Conservation (phyloP, 2,888 invertebrate species). For the Himalopsyche kuldschensis region DNA sequence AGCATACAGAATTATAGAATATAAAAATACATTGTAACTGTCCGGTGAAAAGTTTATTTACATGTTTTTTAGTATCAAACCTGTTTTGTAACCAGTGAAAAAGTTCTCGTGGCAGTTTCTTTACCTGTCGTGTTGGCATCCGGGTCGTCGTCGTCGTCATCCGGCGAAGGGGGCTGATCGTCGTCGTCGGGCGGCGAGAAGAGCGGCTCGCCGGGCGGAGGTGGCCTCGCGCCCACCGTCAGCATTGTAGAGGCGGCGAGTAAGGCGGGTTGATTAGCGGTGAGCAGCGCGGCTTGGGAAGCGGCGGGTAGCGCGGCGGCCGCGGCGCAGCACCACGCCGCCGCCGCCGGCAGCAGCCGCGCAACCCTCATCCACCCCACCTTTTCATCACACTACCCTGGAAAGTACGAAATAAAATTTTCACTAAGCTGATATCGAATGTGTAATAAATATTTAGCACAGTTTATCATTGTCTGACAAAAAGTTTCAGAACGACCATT, state of each 20-base stretch:
- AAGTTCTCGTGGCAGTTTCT: slow-evolving; percentile 24
- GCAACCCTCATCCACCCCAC: slow-evolving; percentile 9
- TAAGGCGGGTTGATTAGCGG: slow-evolving; percentile 1
- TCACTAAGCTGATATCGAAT: too few species aligned
- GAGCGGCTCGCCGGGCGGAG: not conserved
- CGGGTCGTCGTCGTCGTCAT: slow-evolving; percentile 55
- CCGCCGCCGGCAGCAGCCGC: slow-evolving; percentile 21
- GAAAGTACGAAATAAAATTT: not conserved
- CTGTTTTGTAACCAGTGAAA: too few species aligned
- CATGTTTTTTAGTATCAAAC: too few species aligned
- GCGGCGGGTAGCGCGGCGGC: slow-evolving; percentile 45
- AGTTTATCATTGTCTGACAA: too few species aligned
- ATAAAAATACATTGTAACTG: too few species aligned
- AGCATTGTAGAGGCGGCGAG: slow-evolving; percentile 45
- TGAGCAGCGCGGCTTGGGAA: slow-evolving; percentile 3
- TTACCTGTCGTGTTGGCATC: slow-evolving; percentile 56
- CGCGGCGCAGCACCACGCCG: slow-evolving; percentile 21
- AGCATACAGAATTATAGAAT: too few species aligned
- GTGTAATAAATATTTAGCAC: too few species aligned
- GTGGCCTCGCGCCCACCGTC: not conserved
- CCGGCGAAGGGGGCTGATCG: slow-evolving; percentile 43
- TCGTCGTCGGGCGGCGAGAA: slow-evolving; percentile 44
- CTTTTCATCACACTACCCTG: not conserved
- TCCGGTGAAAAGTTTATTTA: too few species aligned
- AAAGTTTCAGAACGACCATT: too few species aligned